Evolutionary conservation across 2,888 invertebrate species (phyloP).

Genomic region (Dynastes tityus): DNA sequence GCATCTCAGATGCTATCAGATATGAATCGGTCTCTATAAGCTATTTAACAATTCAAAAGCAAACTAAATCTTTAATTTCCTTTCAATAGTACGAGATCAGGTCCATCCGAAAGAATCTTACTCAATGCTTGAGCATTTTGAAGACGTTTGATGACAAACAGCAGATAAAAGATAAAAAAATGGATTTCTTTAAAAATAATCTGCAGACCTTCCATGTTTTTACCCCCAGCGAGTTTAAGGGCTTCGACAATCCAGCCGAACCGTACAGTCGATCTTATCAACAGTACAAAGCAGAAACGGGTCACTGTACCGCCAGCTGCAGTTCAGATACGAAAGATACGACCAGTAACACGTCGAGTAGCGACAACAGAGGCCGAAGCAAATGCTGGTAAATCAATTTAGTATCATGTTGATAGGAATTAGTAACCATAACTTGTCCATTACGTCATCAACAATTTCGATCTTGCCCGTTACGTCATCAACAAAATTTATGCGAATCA

Average conservation of each 20-base stretch:
- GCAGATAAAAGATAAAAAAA: neutral
- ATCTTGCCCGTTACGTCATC: no score
- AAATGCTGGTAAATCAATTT: slow-evolving; percentile 23
- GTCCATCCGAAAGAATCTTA: slow-evolving; percentile 26
- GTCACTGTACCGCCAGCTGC: neutral
- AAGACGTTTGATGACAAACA: slow-evolving; percentile 16
- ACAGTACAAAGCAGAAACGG: slow-evolving; percentile 19
- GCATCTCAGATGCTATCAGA: no score
- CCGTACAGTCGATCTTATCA: slow-evolving; percentile 26
- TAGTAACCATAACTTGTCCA: no score
- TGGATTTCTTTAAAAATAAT: neutral
- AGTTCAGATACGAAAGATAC: slow-evolving; percentile 9
- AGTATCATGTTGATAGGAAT: neutral
- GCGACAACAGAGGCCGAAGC: neutral
- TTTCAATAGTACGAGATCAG: slow-evolving; percentile 23
- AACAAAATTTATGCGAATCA: no score
- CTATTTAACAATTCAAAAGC: no score
- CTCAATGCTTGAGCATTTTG: slow-evolving; percentile 12
- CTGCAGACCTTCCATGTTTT: neutral
- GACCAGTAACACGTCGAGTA: neutral
- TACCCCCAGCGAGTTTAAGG: slow-evolving; percentile 14
- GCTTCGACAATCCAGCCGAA: slow-evolving; percentile 26
- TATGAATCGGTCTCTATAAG: no score
- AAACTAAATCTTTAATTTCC: neutral
- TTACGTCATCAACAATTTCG: no score